Conservation (phyloP, 2,888 invertebrate genomes). For the Netelia fuscicornis region DNA sequence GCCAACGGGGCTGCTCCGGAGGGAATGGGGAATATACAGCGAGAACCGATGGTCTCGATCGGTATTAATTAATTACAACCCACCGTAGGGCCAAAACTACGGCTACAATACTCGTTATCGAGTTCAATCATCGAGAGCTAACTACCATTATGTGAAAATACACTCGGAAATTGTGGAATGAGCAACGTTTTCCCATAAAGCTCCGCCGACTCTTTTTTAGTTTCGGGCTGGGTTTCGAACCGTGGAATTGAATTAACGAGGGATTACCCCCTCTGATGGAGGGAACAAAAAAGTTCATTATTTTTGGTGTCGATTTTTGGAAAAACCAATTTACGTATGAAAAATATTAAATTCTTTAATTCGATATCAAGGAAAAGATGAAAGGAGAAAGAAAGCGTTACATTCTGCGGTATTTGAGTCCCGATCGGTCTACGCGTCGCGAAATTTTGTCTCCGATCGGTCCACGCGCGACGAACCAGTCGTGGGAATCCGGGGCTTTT, state of each 20-base stretch:
- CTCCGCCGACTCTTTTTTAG: no score
- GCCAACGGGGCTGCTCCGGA: slow-evolving; percentile 17
- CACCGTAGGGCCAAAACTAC: slow-evolving; percentile 44
- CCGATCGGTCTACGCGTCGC: no score
- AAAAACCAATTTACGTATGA: no score
- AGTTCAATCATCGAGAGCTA: slow-evolving; percentile 59
- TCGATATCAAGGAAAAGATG: background rate
- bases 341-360: no score
- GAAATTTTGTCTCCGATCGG: no score
- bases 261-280: no score
- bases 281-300: no score
- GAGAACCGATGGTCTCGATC: slow-evolving; percentile 45
- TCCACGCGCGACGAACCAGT: background rate
- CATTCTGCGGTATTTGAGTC: background rate
- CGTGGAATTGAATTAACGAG: no score
- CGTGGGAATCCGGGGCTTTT: background rate
- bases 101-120: slow-evolving; percentile 65
- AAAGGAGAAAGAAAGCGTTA: background rate
- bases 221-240: no score
- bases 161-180: slow-evolving; percentile 12
- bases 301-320: no score
- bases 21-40: slow-evolving; percentile 37
- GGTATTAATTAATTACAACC: slow-evolving; percentile 62
- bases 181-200: slow-evolving; percentile 16
- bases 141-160: slow-evolving; percentile 41